These are phyloP conservation scores for Trichoplusia ni DNA, from an alignment of 1,140 invertebrate species.

Conservation along the genomic window DNA sequence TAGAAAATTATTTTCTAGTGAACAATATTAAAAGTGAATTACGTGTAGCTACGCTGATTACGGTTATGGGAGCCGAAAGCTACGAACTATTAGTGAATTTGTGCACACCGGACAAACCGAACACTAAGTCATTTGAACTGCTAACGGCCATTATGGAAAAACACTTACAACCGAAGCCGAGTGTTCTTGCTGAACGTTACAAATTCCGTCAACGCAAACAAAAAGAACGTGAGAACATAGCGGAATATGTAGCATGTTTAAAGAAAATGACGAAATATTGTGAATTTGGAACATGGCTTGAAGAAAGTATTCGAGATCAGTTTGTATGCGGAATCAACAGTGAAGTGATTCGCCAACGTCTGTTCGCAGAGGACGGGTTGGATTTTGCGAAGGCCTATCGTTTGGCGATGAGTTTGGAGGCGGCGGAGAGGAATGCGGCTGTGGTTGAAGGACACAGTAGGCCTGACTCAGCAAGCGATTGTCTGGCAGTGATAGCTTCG, in stretches of 20 bases:
- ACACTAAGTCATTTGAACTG: background rate
- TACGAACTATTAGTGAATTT: background rate
- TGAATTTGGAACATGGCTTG: background rate
- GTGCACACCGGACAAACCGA: background rate
- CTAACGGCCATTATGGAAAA: background rate
- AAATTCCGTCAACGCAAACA: background rate
- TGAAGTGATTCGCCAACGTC: too few relatives aligned
- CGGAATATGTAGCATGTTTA: background rate
- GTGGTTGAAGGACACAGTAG: too few relatives aligned
- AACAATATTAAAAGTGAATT: background rate
- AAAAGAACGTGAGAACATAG: background rate
- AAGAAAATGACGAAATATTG: background rate
- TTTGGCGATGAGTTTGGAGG: too few relatives aligned
- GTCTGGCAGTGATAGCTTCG: too few relatives aligned
- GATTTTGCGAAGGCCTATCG: too few relatives aligned
- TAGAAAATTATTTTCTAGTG: background rate
- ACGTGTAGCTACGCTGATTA: background rate
- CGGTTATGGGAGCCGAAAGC: background rate
- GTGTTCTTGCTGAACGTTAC: background rate
- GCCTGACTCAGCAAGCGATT: too few relatives aligned
- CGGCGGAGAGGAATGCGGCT: too few relatives aligned
- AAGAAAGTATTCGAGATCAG: too few relatives aligned
- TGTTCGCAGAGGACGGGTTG: too few relatives aligned
- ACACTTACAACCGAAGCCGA: background rate
- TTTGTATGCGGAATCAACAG: too few relatives aligned